Evolutionary conservation across 2,888 invertebrate genomes (phyloP).

Genomic region (Watsonalla cultraria): DNA sequence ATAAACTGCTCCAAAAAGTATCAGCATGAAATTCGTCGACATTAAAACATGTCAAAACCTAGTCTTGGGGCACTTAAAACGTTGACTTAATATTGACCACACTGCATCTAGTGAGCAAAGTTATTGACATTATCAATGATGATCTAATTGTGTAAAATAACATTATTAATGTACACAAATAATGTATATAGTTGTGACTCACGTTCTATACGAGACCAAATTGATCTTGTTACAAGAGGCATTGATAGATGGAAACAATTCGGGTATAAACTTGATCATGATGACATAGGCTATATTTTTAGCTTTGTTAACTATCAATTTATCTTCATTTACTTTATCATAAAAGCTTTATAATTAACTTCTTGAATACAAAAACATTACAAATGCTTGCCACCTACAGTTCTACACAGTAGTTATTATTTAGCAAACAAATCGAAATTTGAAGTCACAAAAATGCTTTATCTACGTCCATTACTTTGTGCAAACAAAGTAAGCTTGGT

Average conservation of each 20-base stretch:
- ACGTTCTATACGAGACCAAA: neutral
- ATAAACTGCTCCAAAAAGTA: too few relatives aligned
- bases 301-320: neutral
- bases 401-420: too few relatives aligned
- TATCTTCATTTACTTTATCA: neutral
- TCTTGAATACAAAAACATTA: neutral
- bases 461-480: too few relatives aligned
- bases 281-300: neutral
- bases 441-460: constrained; percentile 17
- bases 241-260: constrained; percentile 1
- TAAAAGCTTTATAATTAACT: constrained; percentile 7
- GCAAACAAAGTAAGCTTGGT: constrained; percentile 29
- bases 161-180: neutral
- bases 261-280: neutral
- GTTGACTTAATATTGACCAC: neutral
- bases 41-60: too few relatives aligned
- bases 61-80: neutral
- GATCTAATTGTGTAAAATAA: constrained; percentile 2
- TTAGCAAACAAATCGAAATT: constrained; percentile 1
- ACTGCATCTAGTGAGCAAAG: neutral
- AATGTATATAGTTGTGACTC: neutral
- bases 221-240: neutral
- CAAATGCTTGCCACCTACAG: too few relatives aligned
- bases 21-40: too few relatives aligned
- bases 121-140: neutral